Percentiles rank a stretch among this genome's conserved stretches.
These are phyloP conservation scores for Lucilia sericata DNA, from an alignment of 1,140 invertebrate species.

Conservation along the genomic window DNA sequence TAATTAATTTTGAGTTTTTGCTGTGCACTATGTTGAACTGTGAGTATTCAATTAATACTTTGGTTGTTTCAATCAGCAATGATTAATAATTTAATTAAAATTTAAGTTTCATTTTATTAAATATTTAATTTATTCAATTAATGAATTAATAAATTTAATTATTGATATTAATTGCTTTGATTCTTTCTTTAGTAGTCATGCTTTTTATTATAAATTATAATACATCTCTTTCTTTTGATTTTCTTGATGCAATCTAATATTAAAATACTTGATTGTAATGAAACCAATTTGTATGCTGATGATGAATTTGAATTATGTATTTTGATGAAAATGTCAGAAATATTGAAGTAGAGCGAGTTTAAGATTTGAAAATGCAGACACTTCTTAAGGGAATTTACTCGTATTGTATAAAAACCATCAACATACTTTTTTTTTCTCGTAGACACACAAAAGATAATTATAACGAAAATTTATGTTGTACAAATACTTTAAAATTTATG, in stretches of 20 bases:
- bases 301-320: constrained; percentile 20
- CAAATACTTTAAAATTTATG: constrained; percentile 2
- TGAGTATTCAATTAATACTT: too few species aligned
- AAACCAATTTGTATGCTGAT: constrained; percentile 24
- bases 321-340: constrained; percentile 1
- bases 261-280: neutral
- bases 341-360: neutral
- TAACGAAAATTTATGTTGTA: constrained; percentile 8
- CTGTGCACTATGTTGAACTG: too few species aligned
- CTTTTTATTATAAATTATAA: too few species aligned
- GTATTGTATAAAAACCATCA: neutral
- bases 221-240: neutral
- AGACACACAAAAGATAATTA: constrained; percentile 16
- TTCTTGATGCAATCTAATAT: neutral
- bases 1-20: too few species aligned
- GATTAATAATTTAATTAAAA: too few species aligned
- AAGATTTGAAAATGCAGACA: neutral
- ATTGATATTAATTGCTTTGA: too few species aligned
- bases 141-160: too few species aligned
- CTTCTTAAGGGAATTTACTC: constrained; percentile 17
- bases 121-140: too few species aligned
- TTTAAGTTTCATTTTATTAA: too few species aligned
- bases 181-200: too few species aligned
- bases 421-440: neutral
- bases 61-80: too few species aligned